A percentile compares a stretch with the other conserved stretches of the same genome.
These are phyloP conservation scores for Spheniscus humboldti DNA, from an alignment of 2,797 vertebrate genomes.

Conservation along the genomic window DNA sequence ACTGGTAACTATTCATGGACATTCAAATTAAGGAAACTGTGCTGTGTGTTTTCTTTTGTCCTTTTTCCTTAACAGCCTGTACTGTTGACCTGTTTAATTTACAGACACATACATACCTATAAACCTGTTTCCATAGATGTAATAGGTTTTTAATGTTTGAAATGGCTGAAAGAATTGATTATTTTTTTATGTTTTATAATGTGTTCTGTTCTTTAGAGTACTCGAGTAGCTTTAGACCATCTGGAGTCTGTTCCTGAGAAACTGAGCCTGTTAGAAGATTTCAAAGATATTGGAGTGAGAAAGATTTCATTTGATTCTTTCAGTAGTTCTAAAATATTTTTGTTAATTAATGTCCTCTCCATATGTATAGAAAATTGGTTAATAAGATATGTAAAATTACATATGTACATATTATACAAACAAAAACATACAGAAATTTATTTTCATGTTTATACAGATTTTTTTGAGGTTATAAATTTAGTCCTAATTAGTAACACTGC, in stretches of 20 bases:
- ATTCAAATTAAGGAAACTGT: constrained; percentile 11
- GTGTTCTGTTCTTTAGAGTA: constrained; percentile 79
- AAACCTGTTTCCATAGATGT: not conserved
- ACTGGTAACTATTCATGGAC: not conserved
- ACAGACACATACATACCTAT: not conserved
- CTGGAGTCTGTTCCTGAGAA: constrained; percentile 91
- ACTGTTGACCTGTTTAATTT: not conserved
- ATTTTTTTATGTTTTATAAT: constrained; percentile 36
- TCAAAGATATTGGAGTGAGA: constrained; percentile 83
- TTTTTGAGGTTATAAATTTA: not conserved
- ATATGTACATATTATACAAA: not conserved
- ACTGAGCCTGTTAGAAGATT: constrained; percentile 83
- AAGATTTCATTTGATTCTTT: constrained; percentile 60
- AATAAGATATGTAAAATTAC: not conserved
- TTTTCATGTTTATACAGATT: not conserved
- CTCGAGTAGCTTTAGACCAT: constrained; percentile 84
- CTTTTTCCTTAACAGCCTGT: not conserved
- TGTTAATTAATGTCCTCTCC: not conserved
- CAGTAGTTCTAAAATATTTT: constrained; percentile 38
- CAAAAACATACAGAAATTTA: not conserved
- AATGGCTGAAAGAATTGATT: not conserved
- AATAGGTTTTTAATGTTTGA: not conserved
- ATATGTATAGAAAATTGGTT: not conserved
- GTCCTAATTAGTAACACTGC: not conserved
- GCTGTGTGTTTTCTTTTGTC: not conserved